Evolutionary conservation across 2,888 invertebrate species (phyloP).

Genomic region (Drosophila buzzatii): DNA sequence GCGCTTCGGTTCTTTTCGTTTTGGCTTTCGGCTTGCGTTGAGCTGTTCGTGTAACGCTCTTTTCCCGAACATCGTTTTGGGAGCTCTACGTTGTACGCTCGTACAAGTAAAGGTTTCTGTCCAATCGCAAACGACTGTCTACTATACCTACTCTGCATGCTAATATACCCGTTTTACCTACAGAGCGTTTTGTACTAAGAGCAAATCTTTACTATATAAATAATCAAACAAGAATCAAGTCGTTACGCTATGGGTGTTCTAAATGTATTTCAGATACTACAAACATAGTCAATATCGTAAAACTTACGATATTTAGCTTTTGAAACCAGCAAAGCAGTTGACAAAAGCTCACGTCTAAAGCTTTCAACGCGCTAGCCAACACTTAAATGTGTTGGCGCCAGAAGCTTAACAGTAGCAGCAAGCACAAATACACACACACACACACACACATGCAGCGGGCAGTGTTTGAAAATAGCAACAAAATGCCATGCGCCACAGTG

Average conservation of each 20-base stretch:
- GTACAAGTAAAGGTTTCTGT: no score
- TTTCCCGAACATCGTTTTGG: no score
- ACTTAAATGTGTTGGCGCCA: constrained; percentile 45
- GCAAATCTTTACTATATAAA: no score
- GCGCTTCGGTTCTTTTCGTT: no score
- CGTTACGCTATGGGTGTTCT: neutral
- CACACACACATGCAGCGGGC: constrained; percentile 6
- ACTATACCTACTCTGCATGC: neutral
- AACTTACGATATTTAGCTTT: neutral
- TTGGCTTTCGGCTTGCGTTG: no score
- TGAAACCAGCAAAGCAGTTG: constrained; percentile 10
- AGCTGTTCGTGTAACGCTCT: no score
- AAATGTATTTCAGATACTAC: neutral
- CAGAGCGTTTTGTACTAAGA: neutral
- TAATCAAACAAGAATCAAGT: neutral
- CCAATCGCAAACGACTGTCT: neutral
- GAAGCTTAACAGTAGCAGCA: constrained; percentile 41
- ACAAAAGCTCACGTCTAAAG: constrained; percentile 1
- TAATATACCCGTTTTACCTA: neutral
- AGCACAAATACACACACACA: neutral
- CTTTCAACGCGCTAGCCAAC: constrained; percentile 25
- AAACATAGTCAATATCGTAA: neutral
- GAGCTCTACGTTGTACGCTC: no score
- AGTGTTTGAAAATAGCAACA: constrained; percentile 48
- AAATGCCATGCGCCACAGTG: constrained; percentile 54